These are phyloP conservation scores for Vireo griseus DNA, from an alignment of 2,797 vertebrate genomes.

Conservation along the genomic window DNA sequence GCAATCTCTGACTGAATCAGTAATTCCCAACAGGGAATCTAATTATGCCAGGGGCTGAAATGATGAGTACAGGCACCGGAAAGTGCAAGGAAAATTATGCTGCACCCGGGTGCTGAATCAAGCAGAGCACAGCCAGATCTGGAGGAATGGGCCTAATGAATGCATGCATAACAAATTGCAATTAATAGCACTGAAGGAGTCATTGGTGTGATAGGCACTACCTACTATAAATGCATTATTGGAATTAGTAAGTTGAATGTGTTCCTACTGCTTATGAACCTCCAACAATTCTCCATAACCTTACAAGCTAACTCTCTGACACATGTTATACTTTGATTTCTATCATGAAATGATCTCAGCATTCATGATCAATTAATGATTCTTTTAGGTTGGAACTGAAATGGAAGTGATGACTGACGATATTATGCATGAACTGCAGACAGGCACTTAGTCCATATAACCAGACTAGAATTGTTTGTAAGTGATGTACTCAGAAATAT, in stretches of 20 bases:
- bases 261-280: background rate
- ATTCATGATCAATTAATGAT: background rate
- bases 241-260: background rate
- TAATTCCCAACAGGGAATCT: background rate
- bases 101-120: constrained; percentile 4
- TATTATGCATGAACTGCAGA: background rate
- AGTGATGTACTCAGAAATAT: background rate
- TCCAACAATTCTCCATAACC: background rate
- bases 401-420: background rate
- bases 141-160: constrained; percentile 11
- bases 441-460: background rate
- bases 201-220: background rate
- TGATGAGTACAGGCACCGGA: background rate
- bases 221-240: background rate
- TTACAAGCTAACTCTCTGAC: background rate
- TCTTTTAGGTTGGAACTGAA: background rate
- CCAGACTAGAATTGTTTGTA: background rate
- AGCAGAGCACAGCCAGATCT: background rate
- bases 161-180: constrained; percentile 5
- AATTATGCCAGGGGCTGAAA: constrained; percentile 9
- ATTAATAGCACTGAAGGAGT: background rate
- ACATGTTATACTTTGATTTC: background rate
- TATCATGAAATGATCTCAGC: background rate
- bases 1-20: background rate
- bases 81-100: background rate